These are phyloP conservation scores for Phalacrocorax carbo DNA, from an alignment of 2,113 vertebrate genomes.

Conservation along the genomic window DNA sequence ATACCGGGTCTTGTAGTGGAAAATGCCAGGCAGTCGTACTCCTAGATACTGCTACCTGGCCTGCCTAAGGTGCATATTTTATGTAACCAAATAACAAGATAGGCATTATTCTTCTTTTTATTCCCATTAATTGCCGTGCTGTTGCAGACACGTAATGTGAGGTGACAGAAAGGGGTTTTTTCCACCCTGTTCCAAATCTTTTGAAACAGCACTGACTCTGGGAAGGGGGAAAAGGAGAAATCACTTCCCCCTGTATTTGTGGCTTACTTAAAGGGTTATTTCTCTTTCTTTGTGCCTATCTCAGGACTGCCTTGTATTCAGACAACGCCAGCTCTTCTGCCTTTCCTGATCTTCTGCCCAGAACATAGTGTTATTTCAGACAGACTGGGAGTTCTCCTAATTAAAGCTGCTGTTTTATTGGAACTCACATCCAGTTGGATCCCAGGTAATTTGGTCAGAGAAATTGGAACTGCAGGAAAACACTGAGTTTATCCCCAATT, in stretches of 20 bases:
- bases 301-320: neutral
- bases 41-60: neutral
- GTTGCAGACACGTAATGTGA: neutral
- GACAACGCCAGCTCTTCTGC: neutral
- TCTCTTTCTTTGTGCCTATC: neutral
- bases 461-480: neutral
- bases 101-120: neutral
- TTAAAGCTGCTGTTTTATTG: neutral
- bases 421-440: neutral
- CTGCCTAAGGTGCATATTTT: neutral
- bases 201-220: neutral
- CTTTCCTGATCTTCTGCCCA: neutral
- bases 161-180: neutral
- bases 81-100: neutral
- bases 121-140: neutral
- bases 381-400: neutral
- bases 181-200: neutral
- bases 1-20: neutral
- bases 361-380: neutral
- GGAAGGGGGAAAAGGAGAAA: neutral
- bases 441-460: neutral
- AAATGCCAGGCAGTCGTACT: neutral
- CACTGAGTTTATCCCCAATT: neutral
- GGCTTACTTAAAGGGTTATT: neutral
- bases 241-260: neutral